Evolutionary conservation across 2,113 vertebrate genomes (phyloP), one percentile per base, ranked within the genome.

Genomic region (Chroicocephalus ridibundus): DNA sequence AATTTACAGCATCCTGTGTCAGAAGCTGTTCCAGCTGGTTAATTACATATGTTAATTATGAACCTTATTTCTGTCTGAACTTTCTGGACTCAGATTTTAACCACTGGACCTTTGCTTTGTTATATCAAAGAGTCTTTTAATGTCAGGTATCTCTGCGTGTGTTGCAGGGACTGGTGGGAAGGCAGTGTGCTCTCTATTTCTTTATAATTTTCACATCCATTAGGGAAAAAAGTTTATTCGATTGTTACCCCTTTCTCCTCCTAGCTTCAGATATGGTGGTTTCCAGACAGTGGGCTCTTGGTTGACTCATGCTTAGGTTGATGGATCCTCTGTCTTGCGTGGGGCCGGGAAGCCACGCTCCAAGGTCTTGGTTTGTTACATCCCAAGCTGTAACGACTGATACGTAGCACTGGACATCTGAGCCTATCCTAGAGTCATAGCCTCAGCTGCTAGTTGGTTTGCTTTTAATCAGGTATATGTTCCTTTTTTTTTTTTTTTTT

Each of bases 291-390:
- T 1, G 4, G 5, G 40, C 15, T 82, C 34, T 61, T 83, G 58
- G 15, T n/a, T 58, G 27, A 18, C 38, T 78, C 5, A 4, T 29
- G 27, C 29, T 70, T 42, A 22, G 29, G 34, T 2, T 66, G 70
- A 7, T 82, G 62, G 49, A 42, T 69, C 24, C 25, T 84, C 40
- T 14, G 4, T 40, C 12, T 54, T 44, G 20, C 24, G 10, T 5
- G 38, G 26, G 22, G 21, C 55, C 3, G 8, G 57, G 58, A 86
- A 81, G 40, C 51, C 3, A 0, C 0, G 0, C 44, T 55, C 52
- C 14, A 13, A 38, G 34, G 19, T 71, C 32, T 49, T 71, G 60
- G 8, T 62, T 81, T 57, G 34, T 62, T 52, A 3, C 22, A 18
- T n/a, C 54, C 61, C 42, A 29, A 32, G 27, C 22, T n/a, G 24